phyloP scores from a whole-genome alignment of 2,113 vertebrate species.

The Felis catus region DNA sequence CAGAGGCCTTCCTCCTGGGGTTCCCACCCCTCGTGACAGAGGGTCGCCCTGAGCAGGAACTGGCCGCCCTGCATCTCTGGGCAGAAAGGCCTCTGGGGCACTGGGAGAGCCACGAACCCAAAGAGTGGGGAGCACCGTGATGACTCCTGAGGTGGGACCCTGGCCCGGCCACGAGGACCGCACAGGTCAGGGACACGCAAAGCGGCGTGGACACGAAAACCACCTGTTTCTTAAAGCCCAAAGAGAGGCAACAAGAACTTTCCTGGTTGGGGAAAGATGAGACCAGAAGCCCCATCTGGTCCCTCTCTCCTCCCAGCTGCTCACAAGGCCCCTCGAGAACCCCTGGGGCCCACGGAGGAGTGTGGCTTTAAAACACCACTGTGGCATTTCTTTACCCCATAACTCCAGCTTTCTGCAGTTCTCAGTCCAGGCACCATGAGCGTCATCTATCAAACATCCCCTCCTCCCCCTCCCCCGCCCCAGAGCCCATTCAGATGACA shows the following conservation, averaged over 20 bases:
- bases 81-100: background rate
- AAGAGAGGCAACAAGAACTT: background rate
- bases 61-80: background rate
- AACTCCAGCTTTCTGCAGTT: background rate
- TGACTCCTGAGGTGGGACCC: background rate
- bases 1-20: background rate
- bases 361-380: background rate
- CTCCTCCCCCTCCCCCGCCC: fast-evolving
- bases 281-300: fast-evolving
- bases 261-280: background rate
- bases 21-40: background rate
- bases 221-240: background rate
- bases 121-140: fast-evolving
- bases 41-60: background rate
- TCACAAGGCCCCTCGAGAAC: background rate
- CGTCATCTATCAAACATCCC: background rate
- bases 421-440: background rate
- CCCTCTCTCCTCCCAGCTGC: background rate
- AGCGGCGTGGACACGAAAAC: background rate
- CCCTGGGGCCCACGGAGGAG: background rate
- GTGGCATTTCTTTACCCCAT: background rate
- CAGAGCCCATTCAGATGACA: background rate
- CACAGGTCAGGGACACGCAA: background rate
- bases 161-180: background rate
- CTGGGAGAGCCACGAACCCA: background rate